phyloP scores from a whole-genome alignment of 2,113 vertebrate species.

The Prionailurus viverrinus region DNA sequence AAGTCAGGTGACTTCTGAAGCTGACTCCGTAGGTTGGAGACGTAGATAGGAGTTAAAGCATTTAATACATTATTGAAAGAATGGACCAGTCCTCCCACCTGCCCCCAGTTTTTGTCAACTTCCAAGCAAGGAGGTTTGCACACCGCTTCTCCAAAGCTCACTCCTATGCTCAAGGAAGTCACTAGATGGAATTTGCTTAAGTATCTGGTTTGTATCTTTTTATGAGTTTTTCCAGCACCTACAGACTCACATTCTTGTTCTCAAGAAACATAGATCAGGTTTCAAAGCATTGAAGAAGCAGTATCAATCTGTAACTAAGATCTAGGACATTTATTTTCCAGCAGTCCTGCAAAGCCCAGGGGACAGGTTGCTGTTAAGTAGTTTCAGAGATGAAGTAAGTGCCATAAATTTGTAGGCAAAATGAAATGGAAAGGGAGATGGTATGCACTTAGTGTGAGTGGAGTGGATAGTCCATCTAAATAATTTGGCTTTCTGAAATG shows the following conservation, averaged over 20 bases:
- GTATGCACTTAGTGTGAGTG: background rate
- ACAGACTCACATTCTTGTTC: background rate
- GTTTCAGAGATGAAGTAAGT: constrained; percentile 73
- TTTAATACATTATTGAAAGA: background rate
- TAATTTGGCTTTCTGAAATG: constrained; percentile 19
- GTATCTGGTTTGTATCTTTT: background rate
- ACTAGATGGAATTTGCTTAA: background rate
- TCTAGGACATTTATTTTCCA: constrained; percentile 65
- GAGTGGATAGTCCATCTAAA: background rate
- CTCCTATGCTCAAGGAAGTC: background rate
- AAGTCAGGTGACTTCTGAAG: background rate
- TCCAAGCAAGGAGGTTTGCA: background rate
- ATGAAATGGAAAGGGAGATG: constrained; percentile 52
- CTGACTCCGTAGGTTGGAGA: background rate
- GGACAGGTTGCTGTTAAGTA: constrained; percentile 66
- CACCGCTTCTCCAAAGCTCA: background rate
- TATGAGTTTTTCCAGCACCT: background rate
- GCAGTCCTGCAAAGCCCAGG: background rate
- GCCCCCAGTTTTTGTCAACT: background rate
- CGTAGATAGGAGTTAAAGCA: background rate
- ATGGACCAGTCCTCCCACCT: background rate
- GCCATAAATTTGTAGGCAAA: constrained; percentile 53
- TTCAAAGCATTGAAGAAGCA: background rate
- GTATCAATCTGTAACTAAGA: constrained; percentile 70
- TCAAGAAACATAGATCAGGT: background rate